A percentile compares a stretch with the other conserved stretches of the same genome.
Evolutionary conservation across 2,113 vertebrate genomes (phyloP).

Genomic region (Cariama cristata): DNA sequence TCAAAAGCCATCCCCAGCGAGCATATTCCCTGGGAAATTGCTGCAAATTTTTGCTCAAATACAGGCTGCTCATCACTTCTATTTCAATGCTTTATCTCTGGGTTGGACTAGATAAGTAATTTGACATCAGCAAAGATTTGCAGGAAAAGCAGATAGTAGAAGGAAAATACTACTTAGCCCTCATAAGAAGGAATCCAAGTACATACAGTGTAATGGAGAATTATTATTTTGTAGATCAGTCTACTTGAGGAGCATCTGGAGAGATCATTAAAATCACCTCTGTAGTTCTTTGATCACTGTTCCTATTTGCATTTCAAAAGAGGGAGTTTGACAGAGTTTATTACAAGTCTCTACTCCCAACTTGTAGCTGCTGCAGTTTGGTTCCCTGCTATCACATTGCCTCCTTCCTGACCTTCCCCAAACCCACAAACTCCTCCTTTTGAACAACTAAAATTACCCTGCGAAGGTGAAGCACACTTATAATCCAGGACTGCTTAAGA

Average conservation of each 20-base stretch:
- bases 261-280: conserved; percentile 17
- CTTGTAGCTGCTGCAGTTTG: neutral
- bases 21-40: neutral
- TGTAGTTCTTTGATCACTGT: neutral
- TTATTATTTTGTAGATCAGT: neutral
- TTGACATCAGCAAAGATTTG: conserved; percentile 12
- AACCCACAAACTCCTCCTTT: neutral
- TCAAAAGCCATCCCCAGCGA: neutral
- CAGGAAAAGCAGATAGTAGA: neutral
- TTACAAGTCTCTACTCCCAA: neutral
- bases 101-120: neutral
- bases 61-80: neutral
- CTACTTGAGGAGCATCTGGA: neutral
- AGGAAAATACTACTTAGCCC: neutral
- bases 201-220: neutral
- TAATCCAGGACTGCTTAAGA: neutral
- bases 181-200: neutral
- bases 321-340: neutral
- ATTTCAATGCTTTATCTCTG: neutral
- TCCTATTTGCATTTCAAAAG: conserved; percentile 15
- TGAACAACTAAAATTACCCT: neutral
- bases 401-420: neutral
- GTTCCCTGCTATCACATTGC: neutral
- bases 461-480: neutral
- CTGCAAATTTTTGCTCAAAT: neutral